phyloP scores from a whole-genome alignment of 1,140 invertebrate species.

The Pseudomyrmex sp. region DNA sequence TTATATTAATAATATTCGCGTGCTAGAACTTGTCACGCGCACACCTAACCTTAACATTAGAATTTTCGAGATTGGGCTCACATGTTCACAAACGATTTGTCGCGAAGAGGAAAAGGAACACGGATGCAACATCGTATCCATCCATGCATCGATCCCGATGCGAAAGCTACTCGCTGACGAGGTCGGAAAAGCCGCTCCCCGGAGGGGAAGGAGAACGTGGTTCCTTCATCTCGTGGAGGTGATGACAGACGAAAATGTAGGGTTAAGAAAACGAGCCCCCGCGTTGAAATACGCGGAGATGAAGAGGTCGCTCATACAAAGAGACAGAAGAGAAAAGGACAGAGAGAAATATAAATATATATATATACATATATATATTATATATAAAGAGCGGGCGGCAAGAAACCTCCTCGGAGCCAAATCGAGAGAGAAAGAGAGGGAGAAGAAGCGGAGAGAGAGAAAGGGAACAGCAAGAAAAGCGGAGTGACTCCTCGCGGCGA shows the following conservation, averaged over 20 bases:
- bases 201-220: not conserved
- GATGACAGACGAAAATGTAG: conserved; percentile 53
- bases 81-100: not conserved
- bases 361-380: too few relatives aligned
- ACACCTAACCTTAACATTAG: not conserved
- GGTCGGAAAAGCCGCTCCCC: not conserved
- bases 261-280: conserved; percentile 45
- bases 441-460: conserved; percentile 1
- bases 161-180: not conserved
- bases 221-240: not conserved
- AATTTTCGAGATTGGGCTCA: not conserved
- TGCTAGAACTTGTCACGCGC: not conserved
- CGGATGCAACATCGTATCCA: not conserved
- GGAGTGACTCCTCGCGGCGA: conserved; percentile 36
- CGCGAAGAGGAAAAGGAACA: not conserved
- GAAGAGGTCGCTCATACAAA: not conserved
- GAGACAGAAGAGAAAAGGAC: not conserved
- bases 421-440: conserved; percentile 42
- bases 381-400: conserved; percentile 13
- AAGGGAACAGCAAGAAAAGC: conserved; percentile 25
- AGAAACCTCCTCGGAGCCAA: conserved; percentile 48
- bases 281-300: conserved; percentile 14
- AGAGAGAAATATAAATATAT: not conserved
- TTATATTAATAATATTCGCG: not conserved
- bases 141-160: not conserved